Evolutionary conservation across 2,888 invertebrate genomes (phyloP).

Genomic region (Emmelina monodactyla): DNA sequence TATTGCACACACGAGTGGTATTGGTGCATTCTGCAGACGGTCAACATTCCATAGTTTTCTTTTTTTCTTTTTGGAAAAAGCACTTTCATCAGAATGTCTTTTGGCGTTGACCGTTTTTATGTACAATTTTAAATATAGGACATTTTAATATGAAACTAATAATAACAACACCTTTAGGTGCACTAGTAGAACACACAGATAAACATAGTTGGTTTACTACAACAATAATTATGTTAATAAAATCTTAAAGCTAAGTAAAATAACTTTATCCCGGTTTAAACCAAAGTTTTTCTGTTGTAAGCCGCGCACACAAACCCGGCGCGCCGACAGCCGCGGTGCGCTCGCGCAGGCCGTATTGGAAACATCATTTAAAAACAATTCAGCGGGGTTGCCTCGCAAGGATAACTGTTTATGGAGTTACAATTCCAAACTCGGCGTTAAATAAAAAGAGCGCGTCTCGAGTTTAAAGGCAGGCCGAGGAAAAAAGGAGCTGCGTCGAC

Average conservation of each 20-base stretch:
- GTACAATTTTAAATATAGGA: too few relatives aligned
- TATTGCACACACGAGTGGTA: conserved; percentile 18
- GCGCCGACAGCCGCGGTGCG: conserved; percentile 25
- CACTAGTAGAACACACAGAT: too few relatives aligned
- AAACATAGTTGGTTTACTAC: too few relatives aligned
- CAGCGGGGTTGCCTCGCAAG: conserved; percentile 55
- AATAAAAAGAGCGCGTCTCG: conserved; percentile 48
- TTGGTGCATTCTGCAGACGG: not conserved
- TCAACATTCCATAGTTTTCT: not conserved
- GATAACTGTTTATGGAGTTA: conserved; percentile 62
- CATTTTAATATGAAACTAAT: too few relatives aligned
- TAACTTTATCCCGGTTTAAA: too few relatives aligned
- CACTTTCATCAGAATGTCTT: too few relatives aligned
- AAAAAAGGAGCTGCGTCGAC: conserved; percentile 26
- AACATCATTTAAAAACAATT: conserved; percentile 57
- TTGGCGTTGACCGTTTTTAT: too few relatives aligned
- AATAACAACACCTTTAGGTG: too few relatives aligned
- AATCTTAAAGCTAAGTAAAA: too few relatives aligned
- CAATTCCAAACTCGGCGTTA: conserved; percentile 49
- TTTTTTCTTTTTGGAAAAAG: too few relatives aligned
- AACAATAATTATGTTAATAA: too few relatives aligned
- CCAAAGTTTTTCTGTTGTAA: too few relatives aligned
- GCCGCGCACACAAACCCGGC: conserved; percentile 18
- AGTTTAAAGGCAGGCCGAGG: conserved; percentile 50
- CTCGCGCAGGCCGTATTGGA: conserved; percentile 24